A percentile compares a stretch with the other conserved stretches of the same genome.
These are phyloP conservation scores for Myathropa florea DNA, from an alignment of 2,888 invertebrate species.

Conservation along the genomic window DNA sequence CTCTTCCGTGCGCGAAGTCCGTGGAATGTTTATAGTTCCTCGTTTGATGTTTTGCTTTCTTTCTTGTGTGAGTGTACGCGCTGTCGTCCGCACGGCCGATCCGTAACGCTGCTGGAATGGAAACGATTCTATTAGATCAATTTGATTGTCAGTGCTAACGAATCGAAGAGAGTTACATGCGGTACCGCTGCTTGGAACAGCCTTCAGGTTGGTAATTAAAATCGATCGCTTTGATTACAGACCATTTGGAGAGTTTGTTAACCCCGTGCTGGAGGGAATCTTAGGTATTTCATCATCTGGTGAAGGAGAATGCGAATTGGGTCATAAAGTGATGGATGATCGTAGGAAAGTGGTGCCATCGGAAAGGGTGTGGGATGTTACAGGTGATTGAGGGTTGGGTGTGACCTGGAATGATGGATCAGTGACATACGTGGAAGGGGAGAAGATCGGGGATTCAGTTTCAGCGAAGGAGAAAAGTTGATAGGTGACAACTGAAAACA, in stretches of 20 bases:
- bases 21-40: background rate
- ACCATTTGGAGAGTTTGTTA: conserved; percentile 27
- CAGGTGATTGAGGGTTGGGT: background rate
- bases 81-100: background rate
- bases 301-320: background rate
- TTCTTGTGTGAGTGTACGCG: background rate
- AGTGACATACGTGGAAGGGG: background rate
- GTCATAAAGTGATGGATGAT: background rate
- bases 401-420: background rate
- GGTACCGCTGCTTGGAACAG: background rate
- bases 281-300: background rate
- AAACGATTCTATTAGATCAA: conserved; percentile 37
- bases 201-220: conserved; percentile 31
- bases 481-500: no score
- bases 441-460: background rate
- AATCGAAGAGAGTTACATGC: conserved; percentile 6
- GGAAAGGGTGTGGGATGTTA: background rate
- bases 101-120: conserved; percentile 9
- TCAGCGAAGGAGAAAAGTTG: no score
- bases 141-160: conserved; percentile 40
- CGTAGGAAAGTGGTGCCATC: background rate
- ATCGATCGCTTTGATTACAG: conserved; percentile 5
- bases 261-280: background rate
- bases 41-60: background rate
- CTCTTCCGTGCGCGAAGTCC: background rate